These are phyloP conservation scores for Panurus biarmicus DNA, from an alignment of 2,113 vertebrate species.

Conservation along the genomic window DNA sequence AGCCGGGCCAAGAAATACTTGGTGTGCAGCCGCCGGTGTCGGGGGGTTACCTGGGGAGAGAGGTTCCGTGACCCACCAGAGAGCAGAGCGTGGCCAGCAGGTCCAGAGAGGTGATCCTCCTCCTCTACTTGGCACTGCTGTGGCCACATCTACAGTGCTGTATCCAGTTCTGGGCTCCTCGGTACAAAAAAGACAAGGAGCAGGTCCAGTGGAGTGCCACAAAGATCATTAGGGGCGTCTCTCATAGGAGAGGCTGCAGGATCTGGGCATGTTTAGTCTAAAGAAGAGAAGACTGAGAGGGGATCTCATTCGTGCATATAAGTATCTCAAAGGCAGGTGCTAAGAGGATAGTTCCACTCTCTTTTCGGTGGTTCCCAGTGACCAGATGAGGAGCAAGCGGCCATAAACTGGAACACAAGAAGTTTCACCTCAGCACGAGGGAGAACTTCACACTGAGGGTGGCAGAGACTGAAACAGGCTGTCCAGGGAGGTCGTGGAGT, in stretches of 20 bases:
- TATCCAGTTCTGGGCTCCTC: background rate
- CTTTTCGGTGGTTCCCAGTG: background rate
- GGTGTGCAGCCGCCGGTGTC: background rate
- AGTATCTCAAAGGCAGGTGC: background rate
- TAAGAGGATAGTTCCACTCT: background rate
- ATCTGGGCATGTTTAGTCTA: background rate
- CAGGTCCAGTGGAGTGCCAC: background rate
- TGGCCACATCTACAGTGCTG: too few species aligned
- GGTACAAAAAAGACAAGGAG: background rate
- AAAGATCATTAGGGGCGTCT: background rate
- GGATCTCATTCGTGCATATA: background rate
- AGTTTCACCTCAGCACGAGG: background rate
- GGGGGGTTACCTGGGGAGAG: too few species aligned
- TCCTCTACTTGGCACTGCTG: background rate
- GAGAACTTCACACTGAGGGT: background rate
- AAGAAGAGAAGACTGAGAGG: background rate
- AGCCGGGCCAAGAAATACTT: background rate
- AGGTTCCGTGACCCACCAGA: background rate
- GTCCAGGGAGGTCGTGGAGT: rapidly evolving
- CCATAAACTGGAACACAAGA: background rate
- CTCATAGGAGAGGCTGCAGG: rapidly evolving
- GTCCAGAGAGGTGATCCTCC: background rate
- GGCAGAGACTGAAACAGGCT: background rate
- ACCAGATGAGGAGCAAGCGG: background rate
- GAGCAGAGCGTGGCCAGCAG: background rate